Conservation (phyloP, 2,797 vertebrate genomes). For the Otus scops region DNA sequence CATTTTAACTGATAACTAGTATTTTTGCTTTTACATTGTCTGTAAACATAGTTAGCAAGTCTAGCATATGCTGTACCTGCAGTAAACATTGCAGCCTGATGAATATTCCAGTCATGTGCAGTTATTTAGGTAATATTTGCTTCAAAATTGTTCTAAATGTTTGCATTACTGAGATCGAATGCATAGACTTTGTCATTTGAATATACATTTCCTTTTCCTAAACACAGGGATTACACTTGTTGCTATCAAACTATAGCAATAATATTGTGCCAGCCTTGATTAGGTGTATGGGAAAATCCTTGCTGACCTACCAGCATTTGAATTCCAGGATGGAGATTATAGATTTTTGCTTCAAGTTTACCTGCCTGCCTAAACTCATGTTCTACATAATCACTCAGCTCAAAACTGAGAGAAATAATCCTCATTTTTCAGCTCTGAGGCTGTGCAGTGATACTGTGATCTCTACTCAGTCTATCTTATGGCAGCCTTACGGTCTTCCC, state of each 20-base stretch:
- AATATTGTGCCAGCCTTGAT: neutral
- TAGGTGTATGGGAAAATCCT: neutral
- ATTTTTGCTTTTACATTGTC: neutral
- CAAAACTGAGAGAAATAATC: neutral
- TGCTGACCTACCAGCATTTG: neutral
- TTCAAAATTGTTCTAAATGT: neutral
- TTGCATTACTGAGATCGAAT: neutral
- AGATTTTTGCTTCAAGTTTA: neutral
- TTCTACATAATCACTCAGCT: neutral
- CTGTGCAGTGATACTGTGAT: neutral
- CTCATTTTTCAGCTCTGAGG: neutral
- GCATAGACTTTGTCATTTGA: neutral
- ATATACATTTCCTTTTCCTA: neutral
- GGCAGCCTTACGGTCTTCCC: neutral
- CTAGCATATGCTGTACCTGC: neutral
- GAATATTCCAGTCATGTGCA: neutral
- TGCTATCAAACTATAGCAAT: neutral
- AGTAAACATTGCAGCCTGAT: neutral
- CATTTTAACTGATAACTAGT: neutral
- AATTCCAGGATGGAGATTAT: neutral
- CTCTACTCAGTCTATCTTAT: neutral
- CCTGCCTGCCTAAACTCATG: neutral
- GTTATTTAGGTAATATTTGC: neutral
- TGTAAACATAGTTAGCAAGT: neutral
- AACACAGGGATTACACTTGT: neutral